Evolutionary conservation across 2,113 vertebrate genomes (phyloP), one percentile per base, ranked within the genome.

Genomic region (Ictalurus punctatus): DNA sequence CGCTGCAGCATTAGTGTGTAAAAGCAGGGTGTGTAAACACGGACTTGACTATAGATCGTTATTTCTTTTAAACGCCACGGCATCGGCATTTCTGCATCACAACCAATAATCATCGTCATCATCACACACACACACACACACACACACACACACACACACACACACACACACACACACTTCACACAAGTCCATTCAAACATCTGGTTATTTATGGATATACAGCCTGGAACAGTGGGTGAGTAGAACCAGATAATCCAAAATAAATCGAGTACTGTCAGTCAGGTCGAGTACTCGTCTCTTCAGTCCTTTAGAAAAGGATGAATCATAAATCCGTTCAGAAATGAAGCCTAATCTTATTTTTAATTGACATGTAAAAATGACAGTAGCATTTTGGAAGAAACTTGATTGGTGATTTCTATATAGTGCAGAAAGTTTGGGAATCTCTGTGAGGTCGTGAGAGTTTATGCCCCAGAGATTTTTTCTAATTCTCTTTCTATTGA

Each of bases 41-140:
- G n/a, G 16, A 56, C 52, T 34, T 58, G 52, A n/a, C 23, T 54
- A 6, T 7, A 79, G 76, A 25, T 44, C 6, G 13, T n/a, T n/a
- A 6, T 30, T 52, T 52, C 8, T 79, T 52, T 74, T 48, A 78
- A 25, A 44, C 14, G 44, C 3, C 10, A 74, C 34, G 2, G 30
- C 59, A 21, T 58, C 16, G 9, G 63, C n/a, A n/a, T 16, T 73
- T 19, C 48, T 16, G 30, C 2, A 19, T 37, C 69, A 73, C 30
- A 73, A 73, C 14, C 30, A 23, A 10, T 76, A 76, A 44, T 52
- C 34, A 30, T 52, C 34, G 21, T 19, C 21, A 37, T 21, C 37
- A 30, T n/a, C 63, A 67, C 63, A n/a, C 63, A 69, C 65, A 69
- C 65, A 67, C 65, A 67, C 65, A 67, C 30, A 73, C 69, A 73